Conservation (phyloP, 1,140 invertebrate genomes). For the Solen grandis region DNA sequence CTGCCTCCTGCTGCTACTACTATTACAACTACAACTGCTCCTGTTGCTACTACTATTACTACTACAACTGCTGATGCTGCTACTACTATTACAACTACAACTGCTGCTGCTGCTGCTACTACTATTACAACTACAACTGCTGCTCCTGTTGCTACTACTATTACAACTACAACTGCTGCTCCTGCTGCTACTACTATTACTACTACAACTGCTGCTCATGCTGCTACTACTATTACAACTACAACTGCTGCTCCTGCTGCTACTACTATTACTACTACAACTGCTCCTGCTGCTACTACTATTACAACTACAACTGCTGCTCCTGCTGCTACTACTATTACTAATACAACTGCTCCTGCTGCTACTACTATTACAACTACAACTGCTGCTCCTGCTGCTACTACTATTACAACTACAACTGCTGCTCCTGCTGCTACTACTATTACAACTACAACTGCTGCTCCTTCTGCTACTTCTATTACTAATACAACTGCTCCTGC, state of each 20-base stretch:
- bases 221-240: constrained; percentile 18
- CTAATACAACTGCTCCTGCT: no score
- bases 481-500: neutral
- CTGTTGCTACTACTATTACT: neutral
- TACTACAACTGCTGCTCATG: no score
- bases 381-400: neutral
- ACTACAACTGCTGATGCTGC: no score
- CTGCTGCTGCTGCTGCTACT: neutral
- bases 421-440: constrained; percentile 1
- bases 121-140: neutral
- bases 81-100: neutral
- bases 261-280: constrained; percentile 8
- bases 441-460: no score
- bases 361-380: no score
- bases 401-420: neutral
- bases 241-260: neutral
- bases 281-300: neutral
- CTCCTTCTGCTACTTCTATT: no score
- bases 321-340: no score
- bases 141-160: neutral
- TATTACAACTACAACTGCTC: neutral
- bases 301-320: constrained; percentile 24
- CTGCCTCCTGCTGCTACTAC: neutral
- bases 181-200: neutral
- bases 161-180: constrained; percentile 3